Evolutionary conservation across 2,113 vertebrate species (phyloP).

Genomic region (Picathartes gymnocephalus): DNA sequence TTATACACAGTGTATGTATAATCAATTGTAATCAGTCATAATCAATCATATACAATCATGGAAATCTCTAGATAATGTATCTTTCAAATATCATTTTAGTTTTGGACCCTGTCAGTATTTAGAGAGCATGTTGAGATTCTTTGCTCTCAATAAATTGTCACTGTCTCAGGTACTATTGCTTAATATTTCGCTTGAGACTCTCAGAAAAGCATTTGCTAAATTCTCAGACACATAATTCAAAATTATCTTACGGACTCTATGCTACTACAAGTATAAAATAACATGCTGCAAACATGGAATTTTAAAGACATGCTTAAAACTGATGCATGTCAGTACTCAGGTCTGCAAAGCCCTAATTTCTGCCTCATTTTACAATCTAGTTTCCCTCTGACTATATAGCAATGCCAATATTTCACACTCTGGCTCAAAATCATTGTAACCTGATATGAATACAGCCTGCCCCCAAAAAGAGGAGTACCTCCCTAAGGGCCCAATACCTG

Average conservation of each 20-base stretch:
- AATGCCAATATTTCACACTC: neutral
- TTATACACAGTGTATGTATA: neutral
- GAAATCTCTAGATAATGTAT: neutral
- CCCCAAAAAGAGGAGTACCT: neutral
- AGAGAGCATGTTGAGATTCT: neutral
- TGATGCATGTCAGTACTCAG: neutral
- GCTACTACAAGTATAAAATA: neutral
- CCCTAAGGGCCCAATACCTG: neutral
- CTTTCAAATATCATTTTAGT: neutral
- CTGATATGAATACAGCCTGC: neutral
- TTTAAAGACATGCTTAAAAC: neutral
- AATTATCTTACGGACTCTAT: neutral
- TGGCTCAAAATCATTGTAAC: neutral
- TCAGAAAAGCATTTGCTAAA: neutral
- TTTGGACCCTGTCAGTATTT: neutral
- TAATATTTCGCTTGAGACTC: neutral
- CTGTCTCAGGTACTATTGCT: neutral
- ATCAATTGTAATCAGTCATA: neutral
- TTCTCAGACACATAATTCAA: conserved; percentile 10
- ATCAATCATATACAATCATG: neutral
- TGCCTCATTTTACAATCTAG: neutral
- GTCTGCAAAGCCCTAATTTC: neutral
- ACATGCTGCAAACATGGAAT: neutral
- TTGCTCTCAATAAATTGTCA: neutral
- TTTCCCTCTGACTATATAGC: neutral